Conservation (phyloP, 1,140 invertebrate species). For the Pseudomyrmex flavicornis region DNA sequence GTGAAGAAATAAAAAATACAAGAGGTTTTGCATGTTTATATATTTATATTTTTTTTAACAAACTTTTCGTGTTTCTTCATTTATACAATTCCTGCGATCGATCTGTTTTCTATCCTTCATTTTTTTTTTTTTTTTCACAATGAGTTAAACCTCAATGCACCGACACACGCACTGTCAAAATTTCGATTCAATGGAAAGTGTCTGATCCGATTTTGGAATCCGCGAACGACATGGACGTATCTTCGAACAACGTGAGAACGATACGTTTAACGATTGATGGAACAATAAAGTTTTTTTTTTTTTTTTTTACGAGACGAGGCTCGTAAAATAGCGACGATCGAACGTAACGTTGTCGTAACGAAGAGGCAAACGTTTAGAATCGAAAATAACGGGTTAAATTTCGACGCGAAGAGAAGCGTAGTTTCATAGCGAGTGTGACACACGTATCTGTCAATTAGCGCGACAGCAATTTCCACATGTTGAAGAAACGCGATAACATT, state of each 20-base stretch:
- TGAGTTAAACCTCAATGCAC: neutral
- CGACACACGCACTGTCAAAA: neutral
- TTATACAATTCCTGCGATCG: neutral
- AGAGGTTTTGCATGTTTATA: too few species aligned
- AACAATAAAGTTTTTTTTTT: conserved; percentile 48
- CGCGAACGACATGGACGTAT: neutral
- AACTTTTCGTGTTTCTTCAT: neutral
- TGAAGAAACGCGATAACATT: conserved; percentile 1
- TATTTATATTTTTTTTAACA: too few species aligned
- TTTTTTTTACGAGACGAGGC: conserved; percentile 27
- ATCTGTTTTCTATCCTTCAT: neutral
- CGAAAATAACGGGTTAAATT: conserved; percentile 24
- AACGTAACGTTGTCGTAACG: neutral
- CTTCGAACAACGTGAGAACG: conserved; percentile 11
- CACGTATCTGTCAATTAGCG: conserved; percentile 16
- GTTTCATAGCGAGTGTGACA: conserved; percentile 19
- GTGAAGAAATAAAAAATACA: too few species aligned
- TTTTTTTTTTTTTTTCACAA: neutral
- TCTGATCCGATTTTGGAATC: neutral
- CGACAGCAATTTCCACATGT: conserved; percentile 14
- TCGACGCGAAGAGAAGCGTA: conserved; percentile 5
- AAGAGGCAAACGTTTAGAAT: conserved; percentile 27
- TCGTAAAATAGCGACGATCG: conserved; percentile 14
- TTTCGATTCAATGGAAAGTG: neutral
- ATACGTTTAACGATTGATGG: conserved; percentile 33